Base-by-base conservation (phyloP, 64 coral and sea anemone genomes). In the Pachyseris speciosa region DNA sequence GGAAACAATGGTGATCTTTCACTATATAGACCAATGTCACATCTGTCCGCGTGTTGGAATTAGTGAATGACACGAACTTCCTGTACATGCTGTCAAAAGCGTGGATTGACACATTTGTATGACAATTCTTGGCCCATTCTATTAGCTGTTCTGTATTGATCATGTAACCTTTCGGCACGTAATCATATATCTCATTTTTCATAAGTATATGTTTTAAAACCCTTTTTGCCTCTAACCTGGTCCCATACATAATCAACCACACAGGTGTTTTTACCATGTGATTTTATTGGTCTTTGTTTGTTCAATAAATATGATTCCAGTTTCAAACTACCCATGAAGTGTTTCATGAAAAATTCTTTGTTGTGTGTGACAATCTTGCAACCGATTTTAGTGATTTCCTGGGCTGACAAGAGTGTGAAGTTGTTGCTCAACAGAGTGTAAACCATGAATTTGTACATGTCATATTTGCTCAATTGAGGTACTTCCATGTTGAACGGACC, bases 161-260 rank as follows among this genome's bases (percentile, higher is more conserved):
- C 90, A 74, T 92, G 8, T 61, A 7, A 19, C 9, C 30, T 40
- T 84, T 26, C 2, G 11, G 2, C 30, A 74, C 90, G 24, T 63
- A 84, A 1, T 37, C 22, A 2, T 66, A 84, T 28, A 92, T 75
- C 28, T 92, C 78, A 8, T 6, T 84, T 83, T 0, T 91, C 30
- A 73, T 84, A 84, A 26, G 7, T 31, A 42, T 91, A 91, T 29
- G 41, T 91, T 34, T 73, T 84, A 74, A 91, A 91, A 2, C 89
- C 89, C 1, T 4, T 37, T 48, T 20, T 2, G 17, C 79, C 80
- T 60, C 65, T 26, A 0, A 76, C 80, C 38, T 92, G 78, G n/a
- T 84, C 67, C 90, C 90, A 92, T 25, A 91, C 48, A 41, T 83
- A 84, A 15, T 91, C 75, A 0, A 91, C 19, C 1, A 78, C 87